Conservation (phyloP, 2,888 invertebrate species). For the Lycophotia porphyrea region DNA sequence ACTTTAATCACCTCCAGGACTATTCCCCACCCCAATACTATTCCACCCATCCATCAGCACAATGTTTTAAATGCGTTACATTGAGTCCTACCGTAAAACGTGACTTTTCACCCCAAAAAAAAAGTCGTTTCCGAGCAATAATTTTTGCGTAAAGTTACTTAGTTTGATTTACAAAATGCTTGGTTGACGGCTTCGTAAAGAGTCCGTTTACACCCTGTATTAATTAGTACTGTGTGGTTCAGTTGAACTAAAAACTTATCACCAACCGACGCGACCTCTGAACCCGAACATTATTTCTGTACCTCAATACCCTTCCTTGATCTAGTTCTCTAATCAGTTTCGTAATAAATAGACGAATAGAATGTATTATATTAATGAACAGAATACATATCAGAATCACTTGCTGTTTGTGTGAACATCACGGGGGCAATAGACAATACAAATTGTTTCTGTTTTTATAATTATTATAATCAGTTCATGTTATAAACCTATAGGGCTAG, state of each 20-base stretch:
- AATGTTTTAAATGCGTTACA: too few species aligned
- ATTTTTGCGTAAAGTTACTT: too few species aligned
- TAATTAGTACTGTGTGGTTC: background rate
- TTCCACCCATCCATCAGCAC: too few species aligned
- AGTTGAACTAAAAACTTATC: constrained; percentile 8
- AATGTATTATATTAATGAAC: background rate
- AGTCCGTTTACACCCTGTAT: too few species aligned
- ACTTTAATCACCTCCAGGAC: too few species aligned
- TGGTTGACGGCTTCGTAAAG: too few species aligned
- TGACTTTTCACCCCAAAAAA: too few species aligned
- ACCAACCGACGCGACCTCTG: constrained; percentile 21
- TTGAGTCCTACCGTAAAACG: too few species aligned
- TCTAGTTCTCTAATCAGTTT: constrained; percentile 32
- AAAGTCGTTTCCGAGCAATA: too few species aligned
- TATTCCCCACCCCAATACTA: too few species aligned
- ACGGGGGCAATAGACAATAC: too few species aligned
- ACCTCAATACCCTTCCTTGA: constrained; percentile 17
- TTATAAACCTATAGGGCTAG: background rate
- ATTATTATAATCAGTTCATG: background rate
- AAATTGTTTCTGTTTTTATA: background rate
- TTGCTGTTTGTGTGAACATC: constrained; percentile 5
- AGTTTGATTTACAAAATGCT: too few species aligned
- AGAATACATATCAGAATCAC: constrained; percentile 20
- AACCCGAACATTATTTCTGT: constrained; percentile 29
- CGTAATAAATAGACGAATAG: constrained; percentile 9